Percentiles rank a stretch among this genome's conserved stretches.
Conservation (phyloP, 1,140 invertebrate species). For the Helicoverpa zea region DNA sequence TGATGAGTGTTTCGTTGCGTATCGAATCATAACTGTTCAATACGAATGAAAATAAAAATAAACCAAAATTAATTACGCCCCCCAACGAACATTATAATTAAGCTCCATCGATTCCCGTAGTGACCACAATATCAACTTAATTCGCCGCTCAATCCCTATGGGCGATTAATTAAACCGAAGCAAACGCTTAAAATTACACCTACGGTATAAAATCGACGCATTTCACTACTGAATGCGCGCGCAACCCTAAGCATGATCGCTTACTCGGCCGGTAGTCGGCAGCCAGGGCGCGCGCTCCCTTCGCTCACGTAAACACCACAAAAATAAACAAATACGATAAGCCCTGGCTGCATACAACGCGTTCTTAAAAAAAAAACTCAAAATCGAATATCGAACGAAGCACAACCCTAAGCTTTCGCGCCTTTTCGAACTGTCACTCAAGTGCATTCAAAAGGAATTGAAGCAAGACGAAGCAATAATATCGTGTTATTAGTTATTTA, state of each 20-base stretch:
- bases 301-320: conserved; percentile 71
- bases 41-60: not conserved
- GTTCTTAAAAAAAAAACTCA: conserved; percentile 58
- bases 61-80: conserved; percentile 9
- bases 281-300: conserved; percentile 77
- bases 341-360: conserved; percentile 74
- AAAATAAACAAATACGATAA: conserved; percentile 76
- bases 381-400: conserved; percentile 17
- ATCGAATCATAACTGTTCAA: not conserved
- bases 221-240: conserved; percentile 68
- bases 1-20: no score
- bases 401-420: conserved; percentile 66
- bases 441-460: conserved; percentile 65
- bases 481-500: conserved; percentile 71
- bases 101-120: conserved; percentile 19
- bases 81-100: conserved; percentile 18
- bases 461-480: conserved; percentile 69
- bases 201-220: conserved; percentile 83
- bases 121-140: conserved; percentile 45
- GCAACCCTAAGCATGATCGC: conserved; percentile 65
- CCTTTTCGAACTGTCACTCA: conserved; percentile 66
- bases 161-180: conserved; percentile 58
- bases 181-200: conserved; percentile 66
- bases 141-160: conserved; percentile 42
- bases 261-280: conserved; percentile 79